Evolutionary conservation across 1,140 invertebrate species (phyloP).

Genomic region (Chironomus striatipennis): DNA sequence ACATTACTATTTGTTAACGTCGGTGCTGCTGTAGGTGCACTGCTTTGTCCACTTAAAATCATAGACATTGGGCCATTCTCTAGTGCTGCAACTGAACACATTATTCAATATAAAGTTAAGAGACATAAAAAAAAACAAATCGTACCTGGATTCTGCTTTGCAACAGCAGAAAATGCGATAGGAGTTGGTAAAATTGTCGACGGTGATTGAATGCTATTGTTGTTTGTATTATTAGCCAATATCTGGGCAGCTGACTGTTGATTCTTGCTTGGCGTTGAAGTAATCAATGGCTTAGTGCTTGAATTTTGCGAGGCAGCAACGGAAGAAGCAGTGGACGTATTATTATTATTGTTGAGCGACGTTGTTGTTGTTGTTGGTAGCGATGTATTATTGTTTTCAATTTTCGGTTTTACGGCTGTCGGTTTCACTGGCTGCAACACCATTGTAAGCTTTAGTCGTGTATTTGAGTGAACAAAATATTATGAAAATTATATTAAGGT

Average conservation of each 20-base stretch:
- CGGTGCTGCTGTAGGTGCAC: background rate
- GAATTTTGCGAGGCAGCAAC: constrained; percentile 31
- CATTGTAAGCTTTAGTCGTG: no score
- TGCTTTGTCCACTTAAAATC: constrained; percentile 22
- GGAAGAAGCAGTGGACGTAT: constrained; percentile 25
- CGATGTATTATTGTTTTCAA: constrained; percentile 44
- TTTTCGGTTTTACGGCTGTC: constrained; percentile 53
- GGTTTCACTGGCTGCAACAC: constrained; percentile 56
- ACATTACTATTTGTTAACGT: background rate
- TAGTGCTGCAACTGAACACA: constrained; percentile 32
- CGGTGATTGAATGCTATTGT: constrained; percentile 35
- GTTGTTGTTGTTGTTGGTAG: constrained; percentile 23
- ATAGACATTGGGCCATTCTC: constrained; percentile 37
- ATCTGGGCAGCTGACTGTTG: constrained; percentile 26
- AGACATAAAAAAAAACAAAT: background rate
- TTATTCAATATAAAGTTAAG: background rate
- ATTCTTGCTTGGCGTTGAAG: constrained; percentile 40
- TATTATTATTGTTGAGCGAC: constrained; percentile 28
- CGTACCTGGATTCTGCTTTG: constrained; percentile 41
- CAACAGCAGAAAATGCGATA: constrained; percentile 41
- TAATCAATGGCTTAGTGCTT: constrained; percentile 36
- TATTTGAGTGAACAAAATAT: constrained; percentile 29
- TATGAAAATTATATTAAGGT: background rate
- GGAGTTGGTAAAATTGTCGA: constrained; percentile 40
- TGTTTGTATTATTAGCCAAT: constrained; percentile 21